phyloP scores from a whole-genome alignment of 2,113 vertebrate species.

The Craseonycteris thonglongyai region DNA sequence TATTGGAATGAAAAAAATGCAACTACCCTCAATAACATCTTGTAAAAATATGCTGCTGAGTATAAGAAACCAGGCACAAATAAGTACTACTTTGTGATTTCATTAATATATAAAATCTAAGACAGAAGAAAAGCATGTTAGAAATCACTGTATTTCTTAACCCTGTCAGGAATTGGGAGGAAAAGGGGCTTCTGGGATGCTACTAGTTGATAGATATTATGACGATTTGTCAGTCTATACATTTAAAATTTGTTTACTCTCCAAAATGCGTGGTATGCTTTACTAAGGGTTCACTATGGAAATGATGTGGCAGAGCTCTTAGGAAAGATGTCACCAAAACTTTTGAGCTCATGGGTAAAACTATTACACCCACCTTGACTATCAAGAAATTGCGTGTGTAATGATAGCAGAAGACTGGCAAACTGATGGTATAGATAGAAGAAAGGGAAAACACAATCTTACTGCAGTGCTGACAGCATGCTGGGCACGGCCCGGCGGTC shows the following conservation, averaged over 20 bases:
- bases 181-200: too few species aligned
- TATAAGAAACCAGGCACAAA: background rate
- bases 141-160: too few species aligned
- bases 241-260: too few species aligned
- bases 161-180: too few species aligned
- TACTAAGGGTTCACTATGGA: too few species aligned
- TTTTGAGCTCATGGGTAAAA: background rate
- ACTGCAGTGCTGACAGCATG: background rate
- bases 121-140: background rate
- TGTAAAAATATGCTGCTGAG: background rate
- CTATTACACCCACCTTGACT: background rate
- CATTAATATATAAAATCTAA: background rate
- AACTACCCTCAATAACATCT: background rate
- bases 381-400: background rate
- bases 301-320: too few species aligned
- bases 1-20: background rate
- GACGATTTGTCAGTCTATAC: too few species aligned
- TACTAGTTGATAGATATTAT: too few species aligned
- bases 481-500: conserved; percentile 60
- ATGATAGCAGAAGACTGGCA: background rate
- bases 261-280: too few species aligned
- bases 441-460: background rate
- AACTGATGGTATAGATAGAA: background rate
- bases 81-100: background rate
- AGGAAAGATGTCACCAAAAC: background rate